These are phyloP conservation scores for Tipula vernalis DNA, from an alignment of 2,888 invertebrate species.

Conservation along the genomic window DNA sequence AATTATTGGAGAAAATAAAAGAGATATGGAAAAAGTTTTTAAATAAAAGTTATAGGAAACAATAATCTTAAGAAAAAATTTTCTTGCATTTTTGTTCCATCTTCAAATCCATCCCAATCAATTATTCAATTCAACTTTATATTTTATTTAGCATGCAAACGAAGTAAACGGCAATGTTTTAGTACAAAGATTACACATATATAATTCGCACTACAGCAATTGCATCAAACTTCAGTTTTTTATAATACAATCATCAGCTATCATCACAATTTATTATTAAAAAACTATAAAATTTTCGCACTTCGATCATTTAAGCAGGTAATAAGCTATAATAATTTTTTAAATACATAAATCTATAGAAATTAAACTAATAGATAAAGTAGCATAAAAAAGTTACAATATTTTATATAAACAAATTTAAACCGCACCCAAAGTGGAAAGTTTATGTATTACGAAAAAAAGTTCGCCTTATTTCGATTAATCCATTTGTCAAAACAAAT, in stretches of 20 bases:
- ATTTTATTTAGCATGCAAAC: background rate
- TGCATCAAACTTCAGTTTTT: background rate
- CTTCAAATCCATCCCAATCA: too few species aligned
- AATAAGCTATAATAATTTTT: background rate
- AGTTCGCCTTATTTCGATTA: background rate
- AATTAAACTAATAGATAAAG: background rate
- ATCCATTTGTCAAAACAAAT: background rate
- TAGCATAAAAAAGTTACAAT: background rate
- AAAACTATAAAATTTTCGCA: background rate
- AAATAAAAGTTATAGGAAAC: too few species aligned
- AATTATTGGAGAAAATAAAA: too few species aligned
- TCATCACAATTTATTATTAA: background rate
- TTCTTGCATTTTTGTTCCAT: too few species aligned
- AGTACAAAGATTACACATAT: background rate
- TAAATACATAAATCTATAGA: background rate
- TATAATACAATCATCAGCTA: background rate
- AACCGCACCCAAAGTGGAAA: slow-evolving; percentile 4
- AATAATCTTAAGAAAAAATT: too few species aligned
- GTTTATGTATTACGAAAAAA: background rate
- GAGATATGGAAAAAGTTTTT: too few species aligned
- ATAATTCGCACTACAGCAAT: background rate
- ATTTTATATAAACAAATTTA: background rate
- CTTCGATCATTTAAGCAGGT: background rate
- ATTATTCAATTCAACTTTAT: too few species aligned
- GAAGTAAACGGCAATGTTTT: background rate